Percentiles rank a stretch among this genome's conserved stretches.
phyloP scores from a whole-genome alignment of 2,113 vertebrate genomes.

The Clupea harengus region DNA sequence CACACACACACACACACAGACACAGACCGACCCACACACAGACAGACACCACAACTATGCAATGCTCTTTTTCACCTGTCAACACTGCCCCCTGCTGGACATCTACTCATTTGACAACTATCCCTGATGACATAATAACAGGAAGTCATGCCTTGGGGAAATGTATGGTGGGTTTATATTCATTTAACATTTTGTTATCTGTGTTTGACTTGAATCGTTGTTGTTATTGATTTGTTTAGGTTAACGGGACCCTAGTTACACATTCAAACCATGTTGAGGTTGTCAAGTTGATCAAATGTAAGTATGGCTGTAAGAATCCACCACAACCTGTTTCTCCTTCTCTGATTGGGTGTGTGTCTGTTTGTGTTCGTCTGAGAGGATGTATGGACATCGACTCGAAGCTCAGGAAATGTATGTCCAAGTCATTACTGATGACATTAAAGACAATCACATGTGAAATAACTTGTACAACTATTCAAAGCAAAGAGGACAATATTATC shows the following conservation, averaged over 20 bases:
- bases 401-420: too few relatives aligned
- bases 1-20: background rate
- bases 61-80: background rate
- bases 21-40: background rate
- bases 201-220: background rate
- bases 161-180: background rate
- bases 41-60: background rate
- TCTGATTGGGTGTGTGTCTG: too few relatives aligned
- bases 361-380: too few relatives aligned
- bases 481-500: too few relatives aligned
- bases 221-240: conserved; percentile 65
- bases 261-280: conserved; percentile 98
- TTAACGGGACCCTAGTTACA: conserved; percentile 96
- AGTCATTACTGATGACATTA: too few relatives aligned
- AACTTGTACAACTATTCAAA: too few relatives aligned
- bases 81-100: background rate
- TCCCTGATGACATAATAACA: background rate
- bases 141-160: background rate
- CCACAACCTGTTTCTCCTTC: background rate
- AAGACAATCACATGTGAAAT: too few relatives aligned
- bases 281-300: conserved; percentile 97
- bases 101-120: background rate
- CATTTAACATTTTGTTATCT: background rate
- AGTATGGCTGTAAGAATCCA: conserved; percentile 62
- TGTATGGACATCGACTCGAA: too few relatives aligned